These are phyloP conservation scores for Anhinga anhinga DNA, from an alignment of 2,113 vertebrate species.

Conservation along the genomic window DNA sequence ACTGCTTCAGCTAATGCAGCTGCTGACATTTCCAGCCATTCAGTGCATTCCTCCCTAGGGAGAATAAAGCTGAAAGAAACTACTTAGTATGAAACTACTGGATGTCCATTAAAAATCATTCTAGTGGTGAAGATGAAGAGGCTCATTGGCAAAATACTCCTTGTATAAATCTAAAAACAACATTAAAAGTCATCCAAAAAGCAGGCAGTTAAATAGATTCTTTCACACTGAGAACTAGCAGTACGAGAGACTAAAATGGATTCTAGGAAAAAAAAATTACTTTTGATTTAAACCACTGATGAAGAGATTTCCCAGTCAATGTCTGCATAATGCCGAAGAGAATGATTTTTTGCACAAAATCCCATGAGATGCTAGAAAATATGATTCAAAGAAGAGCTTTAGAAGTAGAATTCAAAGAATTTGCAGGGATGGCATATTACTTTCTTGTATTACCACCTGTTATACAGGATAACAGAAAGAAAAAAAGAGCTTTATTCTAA, in stretches of 20 bases:
- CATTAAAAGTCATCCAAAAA: slow-evolving; percentile 45
- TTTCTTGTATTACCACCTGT: neutral
- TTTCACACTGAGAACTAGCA: slow-evolving; percentile 42
- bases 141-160: slow-evolving; percentile 46
- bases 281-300: slow-evolving; percentile 22
- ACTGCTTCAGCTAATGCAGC: slow-evolving; percentile 6
- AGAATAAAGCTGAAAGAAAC: slow-evolving; percentile 49
- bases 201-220: slow-evolving; percentile 42
- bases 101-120: slow-evolving; percentile 58
- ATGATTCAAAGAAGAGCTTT: neutral
- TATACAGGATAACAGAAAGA: neutral
- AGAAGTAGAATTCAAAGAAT: neutral
- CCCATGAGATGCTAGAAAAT: neutral
- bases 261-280: neutral
- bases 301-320: slow-evolving; percentile 37
- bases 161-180: slow-evolving; percentile 44
- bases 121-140: slow-evolving; percentile 53
- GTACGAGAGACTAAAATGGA: slow-evolving; percentile 17
- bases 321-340: neutral
- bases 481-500: neutral
- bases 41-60: slow-evolving; percentile 30
- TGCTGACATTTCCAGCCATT: slow-evolving; percentile 57
- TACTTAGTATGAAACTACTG: slow-evolving; percentile 53
- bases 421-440: neutral
- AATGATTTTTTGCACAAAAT: neutral